Evolutionary conservation across 2,888 invertebrate species (phyloP).

Genomic region (Chymomyza amoena): DNA sequence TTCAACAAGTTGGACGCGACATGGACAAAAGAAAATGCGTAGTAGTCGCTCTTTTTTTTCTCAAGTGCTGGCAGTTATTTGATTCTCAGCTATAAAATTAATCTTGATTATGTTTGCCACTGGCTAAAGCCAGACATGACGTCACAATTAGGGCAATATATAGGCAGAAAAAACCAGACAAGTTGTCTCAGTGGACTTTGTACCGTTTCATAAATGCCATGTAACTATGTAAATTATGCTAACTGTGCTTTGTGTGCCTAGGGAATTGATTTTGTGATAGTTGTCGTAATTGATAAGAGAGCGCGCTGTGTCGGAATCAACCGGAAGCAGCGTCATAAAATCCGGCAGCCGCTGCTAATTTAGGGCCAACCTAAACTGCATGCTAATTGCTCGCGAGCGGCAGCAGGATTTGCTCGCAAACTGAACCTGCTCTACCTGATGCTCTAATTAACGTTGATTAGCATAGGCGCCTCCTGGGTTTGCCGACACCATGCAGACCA

Average conservation of each 20-base stretch:
- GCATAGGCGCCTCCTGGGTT: background rate
- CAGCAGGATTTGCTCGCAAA: background rate
- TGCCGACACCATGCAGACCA: background rate
- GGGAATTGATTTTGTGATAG: background rate
- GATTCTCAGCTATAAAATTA: background rate
- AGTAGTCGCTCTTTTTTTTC: background rate
- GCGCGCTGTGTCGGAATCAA: background rate
- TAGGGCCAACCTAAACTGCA: background rate
- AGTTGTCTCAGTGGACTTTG: background rate
- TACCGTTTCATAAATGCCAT: background rate
- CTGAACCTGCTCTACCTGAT: background rate
- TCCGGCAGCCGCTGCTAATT: background rate
- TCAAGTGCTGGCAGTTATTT: background rate
- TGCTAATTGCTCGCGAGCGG: background rate
- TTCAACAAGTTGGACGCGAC: background rate
- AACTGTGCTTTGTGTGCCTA: background rate
- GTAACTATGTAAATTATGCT: background rate
- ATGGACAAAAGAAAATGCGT: slow-evolving; percentile 8
- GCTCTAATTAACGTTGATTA: background rate
- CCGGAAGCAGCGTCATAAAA: background rate
- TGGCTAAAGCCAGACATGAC: slow-evolving; percentile 8
- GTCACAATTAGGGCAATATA: slow-evolving; percentile 6
- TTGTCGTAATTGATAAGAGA: background rate
- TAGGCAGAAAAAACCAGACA: background rate
- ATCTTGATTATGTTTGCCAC: background rate